Base-by-base conservation (phyloP, 2,888 invertebrate genomes). In the Fissipunctia ypsillon region DNA sequence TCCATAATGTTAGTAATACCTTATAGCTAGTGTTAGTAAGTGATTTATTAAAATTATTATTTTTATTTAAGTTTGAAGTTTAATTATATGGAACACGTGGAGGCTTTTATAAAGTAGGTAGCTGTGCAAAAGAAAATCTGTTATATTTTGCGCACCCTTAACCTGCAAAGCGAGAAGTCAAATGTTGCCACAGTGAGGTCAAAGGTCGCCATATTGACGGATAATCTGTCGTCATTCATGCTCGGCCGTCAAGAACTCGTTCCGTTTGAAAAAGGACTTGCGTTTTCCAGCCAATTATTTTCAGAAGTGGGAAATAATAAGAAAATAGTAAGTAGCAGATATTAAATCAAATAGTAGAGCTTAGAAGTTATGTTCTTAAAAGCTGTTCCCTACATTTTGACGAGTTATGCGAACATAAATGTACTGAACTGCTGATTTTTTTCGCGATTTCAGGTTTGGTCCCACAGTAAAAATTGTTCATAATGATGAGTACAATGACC, bases 91-190 rank as follows among this genome's bases (percentile, higher is more conserved):
- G n/a, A 31, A 31, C 31, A 41, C 50, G 43, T 41, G 31, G 5
- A 31, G 16, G 7, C 16, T 48, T 35, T 31, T 6, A 19, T 3
- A 25, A 43, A 3, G 3, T 19, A 22, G 9, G 2, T 25, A 25
- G 2, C 9, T 7, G 14, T 14, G 12, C 28, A 52, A 71, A n/a
- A 52, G n/a, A n/a, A n/a, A 74, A 76, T 68, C 52, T 31, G 16
- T 52, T 48, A 31, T 48, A 38, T 45, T 61, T 28, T 3, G 1
- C 38, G 28, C 4, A 38, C 16, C 69, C 69, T 69, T 76, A 69
- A 69, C 75, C 76, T 25, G 22, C 10, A 9, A 28, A 41, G 9
- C 6, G n/a, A n/a, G 52, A 69, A 75, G 60, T 69, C 75, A 45
- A 31, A 10, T 9, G 45, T 7, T 45, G 41, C 28, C 76, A 31